phyloP scores from a whole-genome alignment of 2,113 vertebrate species.

The Dissostichus mawsoni region DNA sequence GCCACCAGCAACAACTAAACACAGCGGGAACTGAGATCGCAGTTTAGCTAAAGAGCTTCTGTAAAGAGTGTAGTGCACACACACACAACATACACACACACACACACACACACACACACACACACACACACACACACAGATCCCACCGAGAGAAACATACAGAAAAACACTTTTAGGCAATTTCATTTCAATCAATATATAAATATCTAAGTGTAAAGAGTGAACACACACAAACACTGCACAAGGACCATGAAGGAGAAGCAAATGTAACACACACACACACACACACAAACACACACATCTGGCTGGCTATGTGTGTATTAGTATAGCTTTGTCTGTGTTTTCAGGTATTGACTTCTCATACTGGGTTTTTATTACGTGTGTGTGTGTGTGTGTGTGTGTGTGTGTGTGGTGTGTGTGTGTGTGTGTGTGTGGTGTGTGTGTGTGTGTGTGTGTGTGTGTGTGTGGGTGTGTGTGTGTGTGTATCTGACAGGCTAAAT shows the following conservation, averaged over 20 bases:
- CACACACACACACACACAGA: neutral
- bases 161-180: neutral
- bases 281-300: conserved; percentile 14
- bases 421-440: too few relatives aligned
- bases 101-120: neutral
- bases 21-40: neutral
- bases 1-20: neutral
- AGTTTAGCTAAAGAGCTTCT: neutral
- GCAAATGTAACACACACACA: conserved; percentile 25
- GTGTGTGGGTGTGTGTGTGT: conserved; percentile 18
- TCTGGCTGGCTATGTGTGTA: conserved; percentile 1
- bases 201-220: conserved; percentile 1
- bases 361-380: neutral
- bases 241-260: conserved; percentile 10
- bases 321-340: too few relatives aligned
- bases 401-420: too few relatives aligned
- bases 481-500: conserved; percentile 10
- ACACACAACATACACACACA: neutral
- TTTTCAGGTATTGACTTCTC: too few relatives aligned
- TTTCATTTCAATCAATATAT: conserved; percentile 30
- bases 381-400: conserved; percentile 20
- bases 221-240: neutral
- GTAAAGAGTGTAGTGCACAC: neutral
- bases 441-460: conserved; percentile 10
- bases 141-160: neutral